These are phyloP conservation scores for Herminia tarsipennalis DNA, from an alignment of 2,888 invertebrate species.

Conservation along the genomic window DNA sequence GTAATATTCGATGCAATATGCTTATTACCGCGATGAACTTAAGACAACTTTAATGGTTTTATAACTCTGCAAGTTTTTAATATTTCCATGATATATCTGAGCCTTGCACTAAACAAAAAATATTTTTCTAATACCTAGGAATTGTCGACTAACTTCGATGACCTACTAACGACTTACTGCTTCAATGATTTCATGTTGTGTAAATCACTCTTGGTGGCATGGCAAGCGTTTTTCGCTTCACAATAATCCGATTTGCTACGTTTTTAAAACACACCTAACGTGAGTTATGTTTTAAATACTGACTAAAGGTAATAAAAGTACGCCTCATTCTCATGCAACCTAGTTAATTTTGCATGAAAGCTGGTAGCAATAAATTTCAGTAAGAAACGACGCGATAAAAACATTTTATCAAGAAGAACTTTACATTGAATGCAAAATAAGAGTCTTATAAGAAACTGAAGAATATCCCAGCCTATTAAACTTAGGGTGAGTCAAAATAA, in stretches of 20 bases:
- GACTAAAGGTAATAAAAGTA: slow-evolving; percentile 4
- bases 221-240: too few species aligned
- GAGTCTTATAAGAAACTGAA: neutral
- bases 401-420: slow-evolving; percentile 3
- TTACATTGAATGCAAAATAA: slow-evolving; percentile 5
- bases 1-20: too few species aligned
- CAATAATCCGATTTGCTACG: neutral
- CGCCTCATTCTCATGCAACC: slow-evolving; percentile 7
- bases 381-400: slow-evolving; percentile 10
- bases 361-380: slow-evolving; percentile 14
- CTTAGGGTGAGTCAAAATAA: slow-evolving; percentile 25
- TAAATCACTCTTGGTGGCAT: too few species aligned
- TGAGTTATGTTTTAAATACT: neutral
- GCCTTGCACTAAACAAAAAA: too few species aligned
- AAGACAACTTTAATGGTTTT: too few species aligned
- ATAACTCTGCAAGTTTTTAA: too few species aligned
- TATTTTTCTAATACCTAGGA: too few species aligned
- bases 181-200: too few species aligned
- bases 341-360: slow-evolving; percentile 21
- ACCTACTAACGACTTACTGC: too few species aligned
- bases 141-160: too few species aligned
- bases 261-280: neutral
- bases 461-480: slow-evolving; percentile 8
- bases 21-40: too few species aligned
- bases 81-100: too few species aligned